Conservation (phyloP, 1,140 invertebrate genomes). For the Lordiphosa collinella region DNA sequence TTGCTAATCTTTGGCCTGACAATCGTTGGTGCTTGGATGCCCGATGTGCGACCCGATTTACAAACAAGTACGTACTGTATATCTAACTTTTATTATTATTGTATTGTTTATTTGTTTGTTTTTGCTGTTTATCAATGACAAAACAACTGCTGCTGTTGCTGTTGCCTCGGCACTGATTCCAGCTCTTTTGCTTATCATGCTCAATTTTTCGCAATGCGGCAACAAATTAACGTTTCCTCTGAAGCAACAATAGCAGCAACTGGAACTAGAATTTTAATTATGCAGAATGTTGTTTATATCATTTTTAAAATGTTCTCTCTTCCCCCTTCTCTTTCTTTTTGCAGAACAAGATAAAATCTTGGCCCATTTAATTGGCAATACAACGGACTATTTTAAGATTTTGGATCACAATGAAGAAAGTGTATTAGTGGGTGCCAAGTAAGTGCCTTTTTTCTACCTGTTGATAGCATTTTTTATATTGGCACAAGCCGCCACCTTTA, state of each 20-base stretch:
- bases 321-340: slow-evolving; percentile 24
- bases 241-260: slow-evolving; percentile 26
- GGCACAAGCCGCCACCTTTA: slow-evolving; percentile 29
- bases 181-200: slow-evolving; percentile 50
- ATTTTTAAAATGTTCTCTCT: not conserved
- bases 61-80: slow-evolving; percentile 64
- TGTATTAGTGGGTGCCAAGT: slow-evolving; percentile 80
- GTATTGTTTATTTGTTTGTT: slow-evolving; percentile 23
- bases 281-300: slow-evolving; percentile 4
- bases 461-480: slow-evolving; percentile 23
- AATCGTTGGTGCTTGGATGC: slow-evolving; percentile 61
- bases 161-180: slow-evolving; percentile 21
- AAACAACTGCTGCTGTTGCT: slow-evolving; percentile 16
- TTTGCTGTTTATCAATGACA: slow-evolving; percentile 48
- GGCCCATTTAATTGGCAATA: slow-evolving; percentile 73
- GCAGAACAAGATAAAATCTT: slow-evolving; percentile 73
- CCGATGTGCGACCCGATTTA: slow-evolving; percentile 76
- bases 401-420: slow-evolving; percentile 81
- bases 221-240: slow-evolving; percentile 64
- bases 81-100: slow-evolving; percentile 40
- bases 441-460: slow-evolving; percentile 54
- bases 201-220: slow-evolving; percentile 64
- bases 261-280: not conserved
- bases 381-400: slow-evolving; percentile 81
- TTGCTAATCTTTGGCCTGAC: slow-evolving; percentile 4